Conservation (phyloP, 2,113 vertebrate genomes). For the Xenopus tropicalis region DNA sequence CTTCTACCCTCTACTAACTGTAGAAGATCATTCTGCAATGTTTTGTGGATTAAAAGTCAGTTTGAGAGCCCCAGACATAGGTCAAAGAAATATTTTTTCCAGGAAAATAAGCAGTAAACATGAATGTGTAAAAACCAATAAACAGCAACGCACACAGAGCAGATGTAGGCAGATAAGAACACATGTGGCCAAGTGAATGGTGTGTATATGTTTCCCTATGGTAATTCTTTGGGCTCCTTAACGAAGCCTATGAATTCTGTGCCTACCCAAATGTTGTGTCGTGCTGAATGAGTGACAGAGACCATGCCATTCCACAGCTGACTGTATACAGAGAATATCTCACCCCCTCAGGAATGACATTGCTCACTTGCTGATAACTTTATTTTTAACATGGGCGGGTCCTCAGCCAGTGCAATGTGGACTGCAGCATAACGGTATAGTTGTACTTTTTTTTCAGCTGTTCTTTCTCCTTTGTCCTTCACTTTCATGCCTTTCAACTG, state of each 20-base stretch:
- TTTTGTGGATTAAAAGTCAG: no score
- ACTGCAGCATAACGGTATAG: conserved; percentile 50
- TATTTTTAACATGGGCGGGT: conserved; percentile 69
- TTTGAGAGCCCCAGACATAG: no score
- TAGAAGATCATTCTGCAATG: no score
- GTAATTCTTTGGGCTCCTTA: background rate
- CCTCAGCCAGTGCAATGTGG: conserved; percentile 57
- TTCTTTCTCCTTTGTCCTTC: conserved; percentile 34
- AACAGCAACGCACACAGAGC: background rate
- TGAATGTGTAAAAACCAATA: background rate
- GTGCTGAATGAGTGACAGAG: conserved; percentile 2
- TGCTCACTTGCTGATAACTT: conserved; percentile 69
- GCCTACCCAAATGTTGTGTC: background rate
- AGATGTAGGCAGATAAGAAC: background rate
- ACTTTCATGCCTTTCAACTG: conserved; percentile 12
- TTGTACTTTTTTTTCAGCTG: conserved; percentile 27
- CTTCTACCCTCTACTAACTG: no score
- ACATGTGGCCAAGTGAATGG: background rate
- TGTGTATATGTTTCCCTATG: background rate
- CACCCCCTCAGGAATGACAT: conserved; percentile 63
- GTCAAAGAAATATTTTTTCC: no score
- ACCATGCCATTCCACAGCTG: conserved; percentile 29
- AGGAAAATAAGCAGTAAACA: no score
- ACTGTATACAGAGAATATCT: conserved; percentile 40
- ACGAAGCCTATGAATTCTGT: background rate